Conservation (phyloP, 2,888 invertebrate genomes). For the Trichacis sp. region DNA sequence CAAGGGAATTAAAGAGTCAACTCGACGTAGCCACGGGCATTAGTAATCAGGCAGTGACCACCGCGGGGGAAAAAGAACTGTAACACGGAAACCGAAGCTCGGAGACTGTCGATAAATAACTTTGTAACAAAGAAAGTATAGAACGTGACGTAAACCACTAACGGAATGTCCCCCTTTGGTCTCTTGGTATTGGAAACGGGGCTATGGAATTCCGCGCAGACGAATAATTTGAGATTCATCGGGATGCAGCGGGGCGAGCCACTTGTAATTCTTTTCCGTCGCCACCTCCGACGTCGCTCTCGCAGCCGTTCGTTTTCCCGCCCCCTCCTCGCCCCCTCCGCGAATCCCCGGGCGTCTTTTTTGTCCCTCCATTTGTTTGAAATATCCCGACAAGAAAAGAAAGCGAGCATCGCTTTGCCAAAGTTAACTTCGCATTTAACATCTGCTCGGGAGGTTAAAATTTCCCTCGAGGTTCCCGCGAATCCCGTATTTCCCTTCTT, state of each 20-base stretch:
- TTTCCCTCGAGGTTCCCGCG: constrained; percentile 61
- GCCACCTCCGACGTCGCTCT: constrained; percentile 42
- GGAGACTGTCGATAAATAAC: constrained; percentile 26
- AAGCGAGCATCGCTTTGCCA: constrained; percentile 46
- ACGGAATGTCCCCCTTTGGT: constrained; percentile 27
- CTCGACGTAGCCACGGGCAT: constrained; percentile 10
- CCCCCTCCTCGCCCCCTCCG: constrained; percentile 27
- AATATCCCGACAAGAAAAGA: constrained; percentile 49
- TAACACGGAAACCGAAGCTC: constrained; percentile 1
- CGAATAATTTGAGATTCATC: constrained; percentile 67
- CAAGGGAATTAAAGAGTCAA: neutral
- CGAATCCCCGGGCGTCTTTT: constrained; percentile 49
- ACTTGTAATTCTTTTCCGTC: constrained; percentile 67
- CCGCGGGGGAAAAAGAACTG: constrained; percentile 9
- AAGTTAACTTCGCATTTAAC: constrained; percentile 65
- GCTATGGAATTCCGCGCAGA: constrained; percentile 41
- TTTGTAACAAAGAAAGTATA: constrained; percentile 24
- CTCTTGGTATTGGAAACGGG: constrained; percentile 37
- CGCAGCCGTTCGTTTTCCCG: constrained; percentile 23
- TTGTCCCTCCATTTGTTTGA: constrained; percentile 59
- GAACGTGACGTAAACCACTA: constrained; percentile 24
- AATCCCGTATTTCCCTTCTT: constrained; percentile 56
- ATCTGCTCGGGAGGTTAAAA: constrained; percentile 62
- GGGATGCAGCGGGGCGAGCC: constrained; percentile 61
- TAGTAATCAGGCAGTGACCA: constrained; percentile 17